Percentiles rank a stretch among this genome's conserved stretches.
phyloP scores from a whole-genome alignment of 2,113 vertebrate genomes.

The Chaenogobius annularis region DNA sequence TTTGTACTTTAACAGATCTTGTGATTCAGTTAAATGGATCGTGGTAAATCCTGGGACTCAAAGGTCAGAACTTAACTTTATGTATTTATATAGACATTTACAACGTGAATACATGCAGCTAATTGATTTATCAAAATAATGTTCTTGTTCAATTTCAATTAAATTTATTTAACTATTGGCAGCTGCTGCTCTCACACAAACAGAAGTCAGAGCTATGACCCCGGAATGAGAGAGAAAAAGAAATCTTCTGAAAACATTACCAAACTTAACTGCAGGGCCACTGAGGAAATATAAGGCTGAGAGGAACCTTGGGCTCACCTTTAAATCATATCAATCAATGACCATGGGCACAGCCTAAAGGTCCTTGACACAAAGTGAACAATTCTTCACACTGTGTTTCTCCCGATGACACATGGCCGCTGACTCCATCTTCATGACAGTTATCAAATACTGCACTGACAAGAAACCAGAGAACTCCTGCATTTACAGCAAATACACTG shows the following conservation, averaged over 20 bases:
- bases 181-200: not conserved
- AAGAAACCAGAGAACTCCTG: not conserved
- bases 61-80: not conserved
- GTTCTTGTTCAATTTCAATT: not conserved
- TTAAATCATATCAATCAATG: conserved; percentile 2
- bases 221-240: not conserved
- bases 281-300: not conserved
- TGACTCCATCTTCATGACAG: conserved; percentile 1
- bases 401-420: not conserved
- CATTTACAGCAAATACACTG: not conserved
- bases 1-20: not conserved
- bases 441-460: not conserved
- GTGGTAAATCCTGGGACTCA: not conserved
- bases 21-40: not conserved
- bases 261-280: not conserved
- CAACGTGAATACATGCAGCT: not conserved
- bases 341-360: not conserved
- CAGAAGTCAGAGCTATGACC: not conserved
- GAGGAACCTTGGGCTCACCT: not conserved
- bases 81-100: not conserved
- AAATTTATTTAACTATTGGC: not conserved
- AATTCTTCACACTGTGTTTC: not conserved
- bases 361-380: not conserved
- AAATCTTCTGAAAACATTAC: not conserved
- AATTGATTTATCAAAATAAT: not conserved